Evolutionary conservation across 2,888 invertebrate genomes (phyloP).

Genomic region (Operophtera brumata): DNA sequence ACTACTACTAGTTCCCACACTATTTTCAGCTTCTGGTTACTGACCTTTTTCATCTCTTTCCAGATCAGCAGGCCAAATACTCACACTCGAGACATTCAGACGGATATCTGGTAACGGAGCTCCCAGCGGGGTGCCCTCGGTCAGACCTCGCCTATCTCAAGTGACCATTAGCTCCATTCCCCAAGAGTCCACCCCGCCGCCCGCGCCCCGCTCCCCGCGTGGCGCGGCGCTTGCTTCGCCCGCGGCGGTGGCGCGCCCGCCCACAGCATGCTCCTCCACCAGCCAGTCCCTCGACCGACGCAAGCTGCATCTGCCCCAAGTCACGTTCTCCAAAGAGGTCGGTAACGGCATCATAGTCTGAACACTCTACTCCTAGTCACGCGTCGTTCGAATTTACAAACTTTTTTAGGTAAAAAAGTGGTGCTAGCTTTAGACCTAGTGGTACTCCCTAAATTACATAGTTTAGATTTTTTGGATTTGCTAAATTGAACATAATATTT

Average conservation of each 20-base stretch:
- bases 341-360: slow-evolving; percentile 93
- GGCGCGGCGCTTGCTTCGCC: slow-evolving; percentile 61
- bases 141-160: slow-evolving; percentile 54
- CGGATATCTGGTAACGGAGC: slow-evolving; percentile 74
- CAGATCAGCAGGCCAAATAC: slow-evolving; percentile 86
- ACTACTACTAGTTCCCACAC: too few species aligned
- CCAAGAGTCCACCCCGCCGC: slow-evolving; percentile 68
- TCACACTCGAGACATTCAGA: slow-evolving; percentile 87
- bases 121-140: slow-evolving; percentile 46
- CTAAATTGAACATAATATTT: slow-evolving; percentile 23
- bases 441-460: slow-evolving; percentile 24
- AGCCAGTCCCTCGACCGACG: slow-evolving; percentile 82
- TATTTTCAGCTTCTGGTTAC: too few species aligned
- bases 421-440: slow-evolving; percentile 51
- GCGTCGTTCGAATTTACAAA: slow-evolving; percentile 36
- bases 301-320: slow-evolving; percentile 87
- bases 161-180: slow-evolving; percentile 47
- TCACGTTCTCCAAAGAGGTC: slow-evolving; percentile 95
- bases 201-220: slow-evolving; percentile 66
- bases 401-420: slow-evolving; percentile 42
- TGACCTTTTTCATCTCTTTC: slow-evolving; percentile 34
- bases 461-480: slow-evolving; percentile 14
- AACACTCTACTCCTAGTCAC: slow-evolving; percentile 49
- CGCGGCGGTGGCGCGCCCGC: slow-evolving; percentile 78
- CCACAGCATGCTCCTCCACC: slow-evolving; percentile 86